Evolutionary conservation across 2,797 vertebrate genomes (phyloP), one percentile per base, ranked within the genome.

Genomic region (Chaunax sp.): DNA sequence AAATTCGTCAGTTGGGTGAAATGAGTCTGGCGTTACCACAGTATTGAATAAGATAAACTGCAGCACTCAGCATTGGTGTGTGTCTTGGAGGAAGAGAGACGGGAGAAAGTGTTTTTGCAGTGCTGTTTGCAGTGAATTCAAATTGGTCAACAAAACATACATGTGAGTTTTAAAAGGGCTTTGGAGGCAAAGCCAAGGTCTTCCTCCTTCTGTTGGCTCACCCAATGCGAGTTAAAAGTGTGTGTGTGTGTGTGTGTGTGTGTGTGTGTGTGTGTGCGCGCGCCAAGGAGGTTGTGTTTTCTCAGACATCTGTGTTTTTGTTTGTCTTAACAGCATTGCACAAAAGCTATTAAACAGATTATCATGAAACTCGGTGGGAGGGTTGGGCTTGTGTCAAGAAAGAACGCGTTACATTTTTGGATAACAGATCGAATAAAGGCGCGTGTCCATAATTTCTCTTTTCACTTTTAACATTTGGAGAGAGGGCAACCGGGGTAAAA

Each of bases 161-260:
- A 68, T 18, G 33, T 64, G 49, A 41, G 61, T 41, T 41, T 70
- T 43, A 75, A 58, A 64, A 74, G 2, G 10, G 33, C 78, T 83
- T 75, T 77, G 65, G 72, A 60, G 61, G 53, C 4, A 6, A 20
- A 59, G 71, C 61, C 72, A 72, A 77, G 53, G 65, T 66, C 28
- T 61, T 44, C 54, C 28, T 76, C 51, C 15, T 30, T 40, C 69
- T 71, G 78, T 57, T 74, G 35, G 43, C 35, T 14, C 3, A 11
- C 10, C 13, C 35, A 37, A 37, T 13, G 35, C 35, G 9, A 37
- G 10, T 37, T 7, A 73, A 51, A 64, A 76, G 23, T 73, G 77
- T 38, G 23, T 20, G 33, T 30, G 33, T 70, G 75, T 75, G 75
- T 63, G 82, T 72, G 5, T 1, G 28, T 30, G 23, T 73, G 77